These are phyloP conservation scores for Tetramorium simillimum DNA, from an alignment of 1,140 invertebrate species.

Conservation along the genomic window DNA sequence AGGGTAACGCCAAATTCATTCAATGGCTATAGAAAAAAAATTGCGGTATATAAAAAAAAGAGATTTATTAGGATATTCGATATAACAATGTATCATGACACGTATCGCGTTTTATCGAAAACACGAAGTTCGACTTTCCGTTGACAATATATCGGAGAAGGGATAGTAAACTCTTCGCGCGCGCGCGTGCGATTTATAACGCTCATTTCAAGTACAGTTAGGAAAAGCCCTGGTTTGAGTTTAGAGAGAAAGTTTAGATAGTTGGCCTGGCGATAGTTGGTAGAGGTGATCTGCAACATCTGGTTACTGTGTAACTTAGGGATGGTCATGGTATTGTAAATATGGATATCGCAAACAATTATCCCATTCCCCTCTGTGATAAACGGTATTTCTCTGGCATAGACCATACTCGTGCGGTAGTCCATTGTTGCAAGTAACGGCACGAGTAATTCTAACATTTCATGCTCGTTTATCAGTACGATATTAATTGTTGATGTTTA, in stretches of 20 bases:
- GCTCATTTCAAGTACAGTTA: conserved; percentile 37
- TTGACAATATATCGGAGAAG: conserved; percentile 23
- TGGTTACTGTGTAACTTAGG: conserved; percentile 63
- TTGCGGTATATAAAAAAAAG: background rate
- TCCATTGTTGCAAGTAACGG: background rate
- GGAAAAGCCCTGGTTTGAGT: background rate
- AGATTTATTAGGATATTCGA: conserved; percentile 40
- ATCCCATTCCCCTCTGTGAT: conserved; percentile 11
- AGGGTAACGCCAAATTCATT: background rate
- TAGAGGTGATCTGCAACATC: conserved; percentile 56
- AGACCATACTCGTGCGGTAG: background rate
- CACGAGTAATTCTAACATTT: conserved; percentile 5
- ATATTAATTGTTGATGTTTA: conserved; percentile 18
- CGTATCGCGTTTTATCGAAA: conserved; percentile 44
- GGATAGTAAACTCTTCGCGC: conserved; percentile 33
- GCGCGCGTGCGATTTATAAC: conserved; percentile 33
- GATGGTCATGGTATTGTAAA: conserved; percentile 51
- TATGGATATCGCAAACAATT: conserved; percentile 58
- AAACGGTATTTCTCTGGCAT: conserved; percentile 33
- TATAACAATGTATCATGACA: conserved; percentile 32
- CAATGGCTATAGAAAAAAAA: conserved; percentile 4
- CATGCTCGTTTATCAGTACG: background rate
- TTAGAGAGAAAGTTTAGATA: conserved; percentile 56
- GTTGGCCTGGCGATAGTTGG: conserved; percentile 19
- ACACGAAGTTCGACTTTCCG: conserved; percentile 1